Base-by-base conservation (phyloP, 2,888 invertebrate species). In the Phrixothrix hirtus region DNA sequence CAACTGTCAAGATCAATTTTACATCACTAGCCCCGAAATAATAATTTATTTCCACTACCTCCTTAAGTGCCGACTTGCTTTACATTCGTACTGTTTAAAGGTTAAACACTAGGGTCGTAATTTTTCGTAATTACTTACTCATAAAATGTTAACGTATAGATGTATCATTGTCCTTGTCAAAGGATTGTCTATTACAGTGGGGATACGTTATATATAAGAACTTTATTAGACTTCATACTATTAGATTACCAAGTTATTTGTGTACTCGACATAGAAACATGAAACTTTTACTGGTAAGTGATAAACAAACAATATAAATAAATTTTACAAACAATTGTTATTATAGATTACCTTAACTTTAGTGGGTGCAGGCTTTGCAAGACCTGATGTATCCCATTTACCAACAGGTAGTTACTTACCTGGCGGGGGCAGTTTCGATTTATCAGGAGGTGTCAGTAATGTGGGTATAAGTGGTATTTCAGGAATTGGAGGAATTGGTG, bases 281-380 rank as follows among this genome's bases (percentile, higher is more conserved):
- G 21, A 21, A 7, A 7, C 7, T 7, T 21, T 7, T 21, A 5
- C 7, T 21, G 21, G 21, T 21, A 21, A 21, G 21, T 21, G 21
- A 21, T 5, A 3, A 21, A 21, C 7, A 21, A 21, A 21, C 21
- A 7, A 21, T 21, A 5, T 21, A 21, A 21, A 7, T 5, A 21
- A 5, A 5, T 21, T 7, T 21, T 5, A 5, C 7, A 21, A 7
- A 7, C 21, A 7, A 21, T 5, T 21, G 3, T 21, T 5, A 21
- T 54, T 59, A 11, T 52, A 64, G 64, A 41, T 62, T 37, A 46
- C 66, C 32, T 48, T 58, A 26, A 45, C 62, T 14, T 57, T 81
- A 58, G 79, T 78, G 75, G 78, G 14, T 2, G 9, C 32, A 13
- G 15, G 10, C n/a, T 17, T 2, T 10, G 43, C 43, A 6, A 34